phyloP scores from a whole-genome alignment of 2,888 invertebrate species.

The Drosophila mercatorum region DNA sequence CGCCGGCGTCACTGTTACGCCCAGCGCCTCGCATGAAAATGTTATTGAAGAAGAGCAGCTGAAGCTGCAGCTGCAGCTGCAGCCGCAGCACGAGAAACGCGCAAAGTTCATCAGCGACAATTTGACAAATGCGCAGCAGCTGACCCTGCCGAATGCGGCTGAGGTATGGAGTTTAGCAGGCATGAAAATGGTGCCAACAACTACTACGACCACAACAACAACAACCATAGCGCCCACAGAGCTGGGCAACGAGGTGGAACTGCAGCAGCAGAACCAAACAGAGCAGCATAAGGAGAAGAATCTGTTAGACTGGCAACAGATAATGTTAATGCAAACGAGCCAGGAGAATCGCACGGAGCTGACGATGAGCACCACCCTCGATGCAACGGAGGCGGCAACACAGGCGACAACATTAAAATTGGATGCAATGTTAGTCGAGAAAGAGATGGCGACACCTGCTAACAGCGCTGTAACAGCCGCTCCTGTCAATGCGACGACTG shows the following conservation, averaged over 20 bases:
- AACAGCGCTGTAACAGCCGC: slow-evolving; percentile 19
- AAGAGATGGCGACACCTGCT: slow-evolving; percentile 22
- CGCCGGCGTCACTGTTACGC: slow-evolving; percentile 32
- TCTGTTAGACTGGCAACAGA: slow-evolving; percentile 81
- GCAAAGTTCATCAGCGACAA: slow-evolving; percentile 82
- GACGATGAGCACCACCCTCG: slow-evolving; percentile 61
- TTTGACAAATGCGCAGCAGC: slow-evolving; percentile 79
- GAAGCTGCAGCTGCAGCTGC: slow-evolving; percentile 11
- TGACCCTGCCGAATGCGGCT: slow-evolving; percentile 78
- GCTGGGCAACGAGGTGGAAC: slow-evolving; percentile 54
- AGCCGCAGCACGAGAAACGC: slow-evolving; percentile 70
- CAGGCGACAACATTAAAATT: slow-evolving; percentile 56
- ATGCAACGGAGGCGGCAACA: slow-evolving; percentile 67
- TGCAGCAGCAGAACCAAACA: slow-evolving; percentile 45
- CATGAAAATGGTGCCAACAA: slow-evolving; percentile 76
- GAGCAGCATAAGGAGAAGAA: slow-evolving; percentile 73
- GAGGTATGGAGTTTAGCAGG: slow-evolving; percentile 83
- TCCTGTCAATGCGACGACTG: neutral
- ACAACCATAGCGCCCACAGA: slow-evolving; percentile 23
- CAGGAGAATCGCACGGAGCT: slow-evolving; percentile 67
- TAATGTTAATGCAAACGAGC: slow-evolving; percentile 69
- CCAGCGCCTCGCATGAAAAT: slow-evolving; percentile 61
- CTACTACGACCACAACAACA: slow-evolving; percentile 27
- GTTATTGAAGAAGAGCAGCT: slow-evolving; percentile 61
- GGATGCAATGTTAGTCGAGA: slow-evolving; percentile 6